phyloP scores from a whole-genome alignment of 2,797 vertebrate species.

The Protosalanx chinensis region DNA sequence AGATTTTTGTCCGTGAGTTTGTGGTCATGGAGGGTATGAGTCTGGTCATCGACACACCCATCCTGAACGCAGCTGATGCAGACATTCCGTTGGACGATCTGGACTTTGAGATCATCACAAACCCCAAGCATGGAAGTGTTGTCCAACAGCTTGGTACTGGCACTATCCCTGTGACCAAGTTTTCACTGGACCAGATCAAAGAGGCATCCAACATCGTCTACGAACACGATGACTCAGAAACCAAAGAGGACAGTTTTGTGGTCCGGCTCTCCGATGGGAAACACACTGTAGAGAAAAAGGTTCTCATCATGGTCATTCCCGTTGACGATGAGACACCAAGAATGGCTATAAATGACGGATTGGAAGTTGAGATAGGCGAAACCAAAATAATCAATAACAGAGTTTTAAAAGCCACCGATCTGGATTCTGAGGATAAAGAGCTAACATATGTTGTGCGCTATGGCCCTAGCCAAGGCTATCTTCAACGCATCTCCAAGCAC shows the following conservation, averaged over 20 bases:
- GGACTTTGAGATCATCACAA: constrained; percentile 78
- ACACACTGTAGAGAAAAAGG: constrained; percentile 74
- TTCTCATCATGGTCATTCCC: constrained; percentile 80
- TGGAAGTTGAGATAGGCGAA: constrained; percentile 82
- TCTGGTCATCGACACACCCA: constrained; percentile 80
- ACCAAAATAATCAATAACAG: constrained; percentile 78
- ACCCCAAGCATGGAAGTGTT: constrained; percentile 77
- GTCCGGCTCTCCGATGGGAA: constrained; percentile 81
- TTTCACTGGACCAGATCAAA: constrained; percentile 81
- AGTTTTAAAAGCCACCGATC: constrained; percentile 83
- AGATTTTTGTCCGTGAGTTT: constrained; percentile 80
- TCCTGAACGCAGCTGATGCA: constrained; percentile 78
- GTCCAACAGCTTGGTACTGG: constrained; percentile 80
- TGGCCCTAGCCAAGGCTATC: constrained; percentile 77
- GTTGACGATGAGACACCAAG: constrained; percentile 84
- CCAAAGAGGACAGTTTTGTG: constrained; percentile 82
- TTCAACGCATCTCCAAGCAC: constrained; percentile 76
- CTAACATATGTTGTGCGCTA: constrained; percentile 78
- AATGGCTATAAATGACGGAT: constrained; percentile 80
- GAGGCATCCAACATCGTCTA: constrained; percentile 83
- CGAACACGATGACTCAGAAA: constrained; percentile 87
- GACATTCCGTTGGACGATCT: constrained; percentile 80
- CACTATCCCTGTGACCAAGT: constrained; percentile 67
- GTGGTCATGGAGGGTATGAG: constrained; percentile 90
- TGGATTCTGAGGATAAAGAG: constrained; percentile 82